Evolutionary conservation across 2,113 vertebrate species (phyloP).

Genomic region (Datnioides undecimradiatus): DNA sequence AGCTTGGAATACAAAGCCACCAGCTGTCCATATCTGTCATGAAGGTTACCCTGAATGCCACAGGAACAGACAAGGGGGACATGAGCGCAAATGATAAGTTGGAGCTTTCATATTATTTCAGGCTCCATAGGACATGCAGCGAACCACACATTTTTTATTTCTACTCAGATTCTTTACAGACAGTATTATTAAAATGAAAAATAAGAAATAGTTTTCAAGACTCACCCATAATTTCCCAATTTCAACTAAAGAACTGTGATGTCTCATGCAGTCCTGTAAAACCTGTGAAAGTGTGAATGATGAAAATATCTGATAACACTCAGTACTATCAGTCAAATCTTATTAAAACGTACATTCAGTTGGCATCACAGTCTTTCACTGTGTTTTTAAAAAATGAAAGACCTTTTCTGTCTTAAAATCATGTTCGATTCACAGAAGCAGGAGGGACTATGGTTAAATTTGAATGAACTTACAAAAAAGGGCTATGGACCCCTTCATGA

Average conservation of each 20-base stretch:
- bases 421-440: not conserved
- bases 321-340: not conserved
- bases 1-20: constrained; percentile 90
- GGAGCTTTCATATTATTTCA: not conserved
- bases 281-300: constrained; percentile 81
- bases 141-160: not conserved
- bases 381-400: too few relatives aligned
- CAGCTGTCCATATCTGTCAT: constrained; percentile 93
- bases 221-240: constrained; percentile 93
- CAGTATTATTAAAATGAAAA: not conserved
- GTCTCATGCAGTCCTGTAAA: constrained; percentile 95
- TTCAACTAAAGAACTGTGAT: constrained; percentile 92
- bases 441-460: not conserved
- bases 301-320: not conserved
- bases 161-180: not conserved
- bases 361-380: too few relatives aligned
- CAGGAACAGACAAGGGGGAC: not conserved
- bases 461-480: too few relatives aligned
- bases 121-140: not conserved
- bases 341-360: too few relatives aligned
- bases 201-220: constrained; percentile 13
- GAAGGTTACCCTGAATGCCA: constrained; percentile 86
- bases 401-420: too few relatives aligned
- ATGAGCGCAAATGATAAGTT: not conserved
- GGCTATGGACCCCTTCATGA: too few relatives aligned